phyloP scores from a whole-genome alignment of 2,888 invertebrate genomes.

The Blastobasis lacticolella region DNA sequence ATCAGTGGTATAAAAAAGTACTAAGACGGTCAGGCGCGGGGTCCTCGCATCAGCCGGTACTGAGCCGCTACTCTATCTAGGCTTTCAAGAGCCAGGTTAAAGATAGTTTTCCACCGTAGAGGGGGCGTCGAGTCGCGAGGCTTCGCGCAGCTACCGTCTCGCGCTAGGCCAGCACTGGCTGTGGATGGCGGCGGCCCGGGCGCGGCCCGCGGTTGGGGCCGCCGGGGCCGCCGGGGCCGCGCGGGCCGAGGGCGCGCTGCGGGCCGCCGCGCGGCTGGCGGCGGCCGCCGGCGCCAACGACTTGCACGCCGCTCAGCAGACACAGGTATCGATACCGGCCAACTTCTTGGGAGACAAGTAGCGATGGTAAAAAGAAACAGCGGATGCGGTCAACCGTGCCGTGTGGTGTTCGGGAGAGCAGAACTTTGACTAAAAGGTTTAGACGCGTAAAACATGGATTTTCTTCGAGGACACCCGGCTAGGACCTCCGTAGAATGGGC shows the following conservation, averaged over 20 bases:
- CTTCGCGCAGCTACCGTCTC: constrained; percentile 41
- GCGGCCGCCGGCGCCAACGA: constrained; percentile 20
- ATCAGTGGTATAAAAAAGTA: too few relatives aligned
- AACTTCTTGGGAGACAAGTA: too few relatives aligned
- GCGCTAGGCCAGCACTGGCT: constrained; percentile 56
- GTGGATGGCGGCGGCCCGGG: constrained; percentile 32
- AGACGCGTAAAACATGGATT: too few relatives aligned
- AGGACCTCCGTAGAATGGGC: too few relatives aligned
- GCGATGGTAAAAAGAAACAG: too few relatives aligned
- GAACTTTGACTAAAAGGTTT: too few relatives aligned
- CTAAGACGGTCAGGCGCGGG: too few relatives aligned
- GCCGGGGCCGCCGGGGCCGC: constrained; percentile 23
- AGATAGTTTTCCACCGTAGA: constrained; percentile 21
- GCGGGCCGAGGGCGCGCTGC: constrained; percentile 42
- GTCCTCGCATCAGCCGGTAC: too few relatives aligned
- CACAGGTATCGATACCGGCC: constrained; percentile 62
- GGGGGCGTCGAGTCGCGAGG: constrained; percentile 36
- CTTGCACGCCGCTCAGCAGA: constrained; percentile 45
- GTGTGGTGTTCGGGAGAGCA: too few relatives aligned
- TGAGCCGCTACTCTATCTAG: too few relatives aligned
- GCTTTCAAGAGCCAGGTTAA: not conserved
- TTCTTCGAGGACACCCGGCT: too few relatives aligned
- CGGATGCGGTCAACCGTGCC: too few relatives aligned
- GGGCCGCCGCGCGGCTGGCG: constrained; percentile 40
- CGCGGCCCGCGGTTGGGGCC: constrained; percentile 24